Base-by-base conservation (phyloP, 2,113 vertebrate species). In the Capra hircus region DNA sequence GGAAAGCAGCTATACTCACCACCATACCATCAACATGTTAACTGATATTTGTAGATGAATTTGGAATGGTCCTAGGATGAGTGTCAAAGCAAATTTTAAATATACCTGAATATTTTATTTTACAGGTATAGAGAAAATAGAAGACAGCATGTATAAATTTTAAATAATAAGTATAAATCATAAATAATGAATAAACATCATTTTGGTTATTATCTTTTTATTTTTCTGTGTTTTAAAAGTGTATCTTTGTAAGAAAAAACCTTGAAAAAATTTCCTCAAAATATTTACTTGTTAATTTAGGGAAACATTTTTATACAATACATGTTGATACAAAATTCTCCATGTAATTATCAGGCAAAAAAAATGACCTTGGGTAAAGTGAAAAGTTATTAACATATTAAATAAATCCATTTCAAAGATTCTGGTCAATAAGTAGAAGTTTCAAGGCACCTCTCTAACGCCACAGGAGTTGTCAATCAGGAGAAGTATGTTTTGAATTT, bases 1-100 rank as follows among this genome's bases (percentile, higher is more conserved):
- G 97, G 98, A 99, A 99, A 98, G 98, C 98, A 99, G 98, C 98
- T 99, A 99, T 99, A 98, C 98, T 99, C 97, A 99, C 98, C 98
- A 99, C 98, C 98, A 98, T 99, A 99, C 98, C 98, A 99, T 98
- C 98, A 99, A 98, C 98, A 43, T 25, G 23, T 43, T 71, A 27
- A 5, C 8, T 88, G 21, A 83, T 7, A 1, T 55, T 95, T 84
- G 9, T 82, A 64, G 15, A 52, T 67, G 1, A 87, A 74, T 48
- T 21, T 90, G 28, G 4, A 92, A 36, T 62, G 4, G 30, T 77
- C 4, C 6, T 3, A 30, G 0, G 5, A n/a, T 64, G 25, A 77
- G 4, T 67, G 2, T 3, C 6, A 78, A 95, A 48, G 43, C 7
- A 80, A 28, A 52, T 17, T 67, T 55, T 3, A 74, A 59, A 59